Evolutionary conservation across 2,888 invertebrate genomes (phyloP).

Genomic region (Sipunculus nudus): DNA sequence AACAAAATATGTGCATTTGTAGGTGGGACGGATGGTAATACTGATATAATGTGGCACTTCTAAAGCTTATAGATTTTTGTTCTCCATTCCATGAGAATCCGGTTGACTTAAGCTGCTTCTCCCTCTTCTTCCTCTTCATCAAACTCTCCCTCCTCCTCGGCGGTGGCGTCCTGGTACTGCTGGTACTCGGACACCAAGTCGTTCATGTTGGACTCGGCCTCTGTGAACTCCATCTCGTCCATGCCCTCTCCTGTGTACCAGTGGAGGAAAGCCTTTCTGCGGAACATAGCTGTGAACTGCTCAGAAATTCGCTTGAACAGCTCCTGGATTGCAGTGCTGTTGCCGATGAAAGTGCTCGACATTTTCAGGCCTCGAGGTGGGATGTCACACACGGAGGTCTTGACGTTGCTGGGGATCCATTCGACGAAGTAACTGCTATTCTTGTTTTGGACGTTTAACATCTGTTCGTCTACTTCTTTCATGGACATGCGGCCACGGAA

Average conservation of each 20-base stretch:
- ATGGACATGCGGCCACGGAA: constrained; percentile 93
- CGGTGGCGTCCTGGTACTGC: constrained; percentile 64
- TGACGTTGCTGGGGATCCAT: constrained; percentile 95
- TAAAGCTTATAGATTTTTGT: too few species aligned
- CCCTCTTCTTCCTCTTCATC: constrained; percentile 44
- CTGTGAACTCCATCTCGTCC: constrained; percentile 98
- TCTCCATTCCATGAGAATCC: too few species aligned
- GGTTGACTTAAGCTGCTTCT: constrained; percentile 7
- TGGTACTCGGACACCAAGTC: constrained; percentile 68
- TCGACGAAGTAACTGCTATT: constrained; percentile 86
- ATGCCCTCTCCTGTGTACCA: constrained; percentile 98
- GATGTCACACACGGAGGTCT: constrained; percentile 90
- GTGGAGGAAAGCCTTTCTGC: constrained; percentile 95
- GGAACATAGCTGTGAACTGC: constrained; percentile 81
- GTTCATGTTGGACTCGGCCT: constrained; percentile 95
- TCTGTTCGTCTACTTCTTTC: constrained; percentile 92
- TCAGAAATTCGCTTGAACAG: constrained; percentile 62
- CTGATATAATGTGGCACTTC: too few species aligned
- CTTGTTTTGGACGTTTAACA: constrained; percentile 95
- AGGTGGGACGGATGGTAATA: too few species aligned
- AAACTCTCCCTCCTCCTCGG: constrained; percentile 65
- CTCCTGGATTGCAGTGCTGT: constrained; percentile 64
- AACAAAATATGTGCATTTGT: too few species aligned
- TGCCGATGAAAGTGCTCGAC: constrained; percentile 89
- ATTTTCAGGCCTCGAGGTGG: constrained; percentile 80